A percentile compares a stretch with the other conserved stretches of the same genome.
Evolutionary conservation across 2,888 invertebrate species (phyloP).

Genomic region (Leuctra nigra): DNA sequence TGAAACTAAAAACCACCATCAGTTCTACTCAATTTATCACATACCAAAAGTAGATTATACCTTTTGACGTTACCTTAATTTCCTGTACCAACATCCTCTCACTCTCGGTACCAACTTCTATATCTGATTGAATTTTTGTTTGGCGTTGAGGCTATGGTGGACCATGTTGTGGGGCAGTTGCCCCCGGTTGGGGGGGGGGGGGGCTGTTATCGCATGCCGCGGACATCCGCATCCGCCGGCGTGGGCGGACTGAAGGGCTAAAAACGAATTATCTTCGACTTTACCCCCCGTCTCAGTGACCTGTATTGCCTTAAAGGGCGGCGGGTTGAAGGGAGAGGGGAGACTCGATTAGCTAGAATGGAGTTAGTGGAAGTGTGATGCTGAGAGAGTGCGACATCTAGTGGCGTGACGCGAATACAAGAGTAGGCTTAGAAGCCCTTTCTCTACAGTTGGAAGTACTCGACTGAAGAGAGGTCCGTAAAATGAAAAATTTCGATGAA

Average conservation of each 20-base stretch:
- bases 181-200: not conserved
- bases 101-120: not conserved
- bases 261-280: conserved; percentile 17
- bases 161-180: not conserved
- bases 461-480: too few species aligned
- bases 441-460: too few species aligned
- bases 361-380: conserved; percentile 8
- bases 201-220: not conserved
- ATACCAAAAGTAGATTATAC: not conserved
- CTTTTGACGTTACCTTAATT: not conserved
- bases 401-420: not conserved
- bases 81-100: conserved; percentile 1
- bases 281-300: conserved; percentile 1
- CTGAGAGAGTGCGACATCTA: conserved; percentile 2
- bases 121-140: conserved; percentile 5
- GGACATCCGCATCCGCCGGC: conserved; percentile 8
- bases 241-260: conserved; percentile 11
- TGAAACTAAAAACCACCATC: not conserved
- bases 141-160: not conserved
- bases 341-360: conserved; percentile 11
- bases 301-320: not conserved
- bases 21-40: conserved; percentile 5
- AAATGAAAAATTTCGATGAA: too few species aligned
- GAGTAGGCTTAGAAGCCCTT: too few species aligned
- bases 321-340: not conserved